A percentile compares a stretch with the other conserved stretches of the same genome.
Conservation (phyloP, 2,113 vertebrate genomes). For the Ptyas mucosa region DNA sequence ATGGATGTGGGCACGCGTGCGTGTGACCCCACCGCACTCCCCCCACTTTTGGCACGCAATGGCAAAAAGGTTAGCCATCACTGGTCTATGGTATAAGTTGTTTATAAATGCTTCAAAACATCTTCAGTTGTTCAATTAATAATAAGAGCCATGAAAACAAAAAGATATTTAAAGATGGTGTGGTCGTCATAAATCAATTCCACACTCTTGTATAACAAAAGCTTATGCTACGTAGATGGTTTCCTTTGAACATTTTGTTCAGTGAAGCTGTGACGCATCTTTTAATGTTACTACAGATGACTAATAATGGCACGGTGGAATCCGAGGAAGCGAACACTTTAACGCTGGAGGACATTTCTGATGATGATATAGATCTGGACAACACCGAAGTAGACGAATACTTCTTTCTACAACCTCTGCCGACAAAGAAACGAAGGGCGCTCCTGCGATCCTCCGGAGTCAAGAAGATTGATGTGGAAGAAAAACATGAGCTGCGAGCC, state of each 20-base stretch:
- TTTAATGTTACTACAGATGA: constrained; percentile 77
- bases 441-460: constrained; percentile 91
- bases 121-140: background rate
- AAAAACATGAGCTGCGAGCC: constrained; percentile 92
- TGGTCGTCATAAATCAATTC: background rate
- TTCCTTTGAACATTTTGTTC: background rate
- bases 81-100: background rate
- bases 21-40: too few relatives aligned
- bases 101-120: background rate
- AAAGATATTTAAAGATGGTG: background rate
- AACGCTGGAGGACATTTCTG: constrained; percentile 94
- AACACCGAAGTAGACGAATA: constrained; percentile 98
- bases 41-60: too few relatives aligned
- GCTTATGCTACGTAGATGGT: background rate
- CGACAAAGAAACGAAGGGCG: constrained; percentile 91
- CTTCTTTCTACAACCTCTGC: constrained; percentile 96
- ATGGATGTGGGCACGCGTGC: too few relatives aligned
- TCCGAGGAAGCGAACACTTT: constrained; percentile 91
- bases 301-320: constrained; percentile 92
- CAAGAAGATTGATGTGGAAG: constrained; percentile 96
- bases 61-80: too few relatives aligned
- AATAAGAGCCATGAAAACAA: background rate
- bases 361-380: constrained; percentile 96
- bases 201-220: background rate
- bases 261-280: background rate